phyloP scores from a whole-genome alignment of 1,140 invertebrate species.

The Alviniconcha marisindica region DNA sequence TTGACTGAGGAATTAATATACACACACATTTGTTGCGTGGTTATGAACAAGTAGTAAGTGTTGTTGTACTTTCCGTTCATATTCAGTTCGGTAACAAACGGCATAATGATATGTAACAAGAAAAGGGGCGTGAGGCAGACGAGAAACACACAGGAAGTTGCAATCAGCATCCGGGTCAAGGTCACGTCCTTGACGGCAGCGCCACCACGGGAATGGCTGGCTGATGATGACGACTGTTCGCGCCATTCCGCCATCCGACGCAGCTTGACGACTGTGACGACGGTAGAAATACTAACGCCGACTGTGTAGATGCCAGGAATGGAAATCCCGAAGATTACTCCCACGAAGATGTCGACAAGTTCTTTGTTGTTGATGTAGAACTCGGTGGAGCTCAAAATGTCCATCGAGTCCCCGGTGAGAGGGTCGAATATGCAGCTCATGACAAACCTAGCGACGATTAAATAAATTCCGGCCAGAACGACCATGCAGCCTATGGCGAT shows the following conservation, averaged over 20 bases:
- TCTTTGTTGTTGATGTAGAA: neutral
- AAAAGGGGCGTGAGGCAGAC: neutral
- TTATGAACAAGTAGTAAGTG: neutral
- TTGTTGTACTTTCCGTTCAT: conserved; percentile 1
- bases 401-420: neutral
- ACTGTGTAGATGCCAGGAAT: neutral
- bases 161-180: conserved; percentile 5
- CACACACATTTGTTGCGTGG: neutral
- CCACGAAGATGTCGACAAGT: neutral
- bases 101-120: neutral
- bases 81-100: neutral
- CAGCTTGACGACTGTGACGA: conserved; percentile 12
- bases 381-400: neutral
- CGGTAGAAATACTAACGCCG: neutral
- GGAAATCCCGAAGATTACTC: neutral
- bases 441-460: neutral
- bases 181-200: too few species aligned
- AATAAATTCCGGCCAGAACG: neutral
- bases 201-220: neutral
- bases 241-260: neutral
- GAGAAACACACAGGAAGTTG: neutral
- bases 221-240: neutral
- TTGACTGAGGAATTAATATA: conserved; percentile 3
- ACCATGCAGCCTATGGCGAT: neutral
- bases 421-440: neutral